Percentiles rank a stretch among this genome's conserved stretches.
Conservation (phyloP, 1,140 invertebrate genomes). For the Sycophaga agraensis region DNA sequence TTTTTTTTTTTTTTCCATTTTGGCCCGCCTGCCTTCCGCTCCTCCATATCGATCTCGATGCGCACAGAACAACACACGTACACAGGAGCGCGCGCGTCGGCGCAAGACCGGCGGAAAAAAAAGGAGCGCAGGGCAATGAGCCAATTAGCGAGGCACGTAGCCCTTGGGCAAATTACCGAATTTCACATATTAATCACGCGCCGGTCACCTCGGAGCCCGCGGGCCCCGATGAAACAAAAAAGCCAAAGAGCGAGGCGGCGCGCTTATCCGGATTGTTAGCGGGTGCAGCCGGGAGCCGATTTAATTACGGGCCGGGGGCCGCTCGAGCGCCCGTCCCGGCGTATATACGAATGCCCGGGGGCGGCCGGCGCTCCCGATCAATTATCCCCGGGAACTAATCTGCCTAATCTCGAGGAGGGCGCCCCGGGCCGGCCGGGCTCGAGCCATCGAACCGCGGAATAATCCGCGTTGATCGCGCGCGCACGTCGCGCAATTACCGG, state of each 20-base stretch:
- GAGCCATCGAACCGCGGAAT: constrained; percentile 42
- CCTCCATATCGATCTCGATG: too few species aligned
- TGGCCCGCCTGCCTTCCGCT: too few species aligned
- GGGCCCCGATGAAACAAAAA: neutral
- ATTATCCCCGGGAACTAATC: constrained; percentile 44
- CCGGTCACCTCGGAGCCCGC: neutral
- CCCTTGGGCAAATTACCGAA: neutral
- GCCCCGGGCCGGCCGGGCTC: constrained; percentile 8
- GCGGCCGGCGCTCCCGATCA: constrained; percentile 27
- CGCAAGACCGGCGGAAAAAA: too few species aligned
- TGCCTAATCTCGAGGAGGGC: constrained; percentile 37
- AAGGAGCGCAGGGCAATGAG: too few species aligned
- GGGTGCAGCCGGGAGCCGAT: neutral
- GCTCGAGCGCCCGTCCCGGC: neutral
- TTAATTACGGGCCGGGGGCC: constrained; percentile 21
- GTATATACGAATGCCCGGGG: neutral
- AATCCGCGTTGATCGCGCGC: constrained; percentile 41
- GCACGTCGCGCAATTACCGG: constrained; percentile 42
- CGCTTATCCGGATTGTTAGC: neutral
- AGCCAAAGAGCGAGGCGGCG: neutral
- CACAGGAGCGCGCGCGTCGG: too few species aligned
- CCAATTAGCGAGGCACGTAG: too few species aligned
- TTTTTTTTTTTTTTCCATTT: too few species aligned
- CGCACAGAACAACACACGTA: too few species aligned
- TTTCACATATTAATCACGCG: constrained; percentile 10